A percentile compares a stretch with the other conserved stretches of the same genome.
These are phyloP conservation scores for Watsonalla cultraria DNA, from an alignment of 2,888 invertebrate species.

Conservation along the genomic window DNA sequence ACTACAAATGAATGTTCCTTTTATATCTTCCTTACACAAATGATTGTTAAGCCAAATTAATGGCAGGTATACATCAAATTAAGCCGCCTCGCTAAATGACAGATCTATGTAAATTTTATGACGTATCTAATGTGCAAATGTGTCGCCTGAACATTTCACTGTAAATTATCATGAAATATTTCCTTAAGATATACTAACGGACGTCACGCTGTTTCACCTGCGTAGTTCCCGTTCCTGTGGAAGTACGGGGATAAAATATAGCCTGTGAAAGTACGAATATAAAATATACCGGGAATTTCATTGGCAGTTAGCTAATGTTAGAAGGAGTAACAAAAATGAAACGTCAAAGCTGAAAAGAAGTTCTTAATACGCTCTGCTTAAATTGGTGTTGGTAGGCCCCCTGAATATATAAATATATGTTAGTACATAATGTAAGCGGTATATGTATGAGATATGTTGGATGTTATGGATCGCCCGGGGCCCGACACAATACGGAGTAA, in stretches of 20 bases:
- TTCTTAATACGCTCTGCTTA: too few species aligned
- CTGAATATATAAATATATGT: background rate
- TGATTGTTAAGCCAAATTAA: constrained; percentile 2
- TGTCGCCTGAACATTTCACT: background rate
- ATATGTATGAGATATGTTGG: background rate
- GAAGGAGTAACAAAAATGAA: too few species aligned
- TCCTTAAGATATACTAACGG: background rate
- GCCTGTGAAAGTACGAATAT: too few species aligned
- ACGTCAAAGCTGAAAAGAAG: too few species aligned
- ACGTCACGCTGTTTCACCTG: too few species aligned
- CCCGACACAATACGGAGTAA: constrained; percentile 21
- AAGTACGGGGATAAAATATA: too few species aligned
- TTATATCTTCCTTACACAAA: background rate
- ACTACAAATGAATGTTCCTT: background rate
- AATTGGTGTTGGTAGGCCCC: too few species aligned
- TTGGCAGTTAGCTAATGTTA: too few species aligned
- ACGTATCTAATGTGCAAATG: background rate
- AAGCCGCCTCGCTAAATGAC: background rate
- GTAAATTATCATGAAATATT: background rate
- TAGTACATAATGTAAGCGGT: background rate
- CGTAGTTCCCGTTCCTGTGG: too few species aligned
- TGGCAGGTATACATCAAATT: constrained; percentile 3
- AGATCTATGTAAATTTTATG: constrained; percentile 2
- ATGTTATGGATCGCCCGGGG: background rate
- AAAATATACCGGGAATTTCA: too few species aligned